Evolutionary conservation across 2,113 vertebrate genomes (phyloP).

Genomic region (Silurus asotus): DNA sequence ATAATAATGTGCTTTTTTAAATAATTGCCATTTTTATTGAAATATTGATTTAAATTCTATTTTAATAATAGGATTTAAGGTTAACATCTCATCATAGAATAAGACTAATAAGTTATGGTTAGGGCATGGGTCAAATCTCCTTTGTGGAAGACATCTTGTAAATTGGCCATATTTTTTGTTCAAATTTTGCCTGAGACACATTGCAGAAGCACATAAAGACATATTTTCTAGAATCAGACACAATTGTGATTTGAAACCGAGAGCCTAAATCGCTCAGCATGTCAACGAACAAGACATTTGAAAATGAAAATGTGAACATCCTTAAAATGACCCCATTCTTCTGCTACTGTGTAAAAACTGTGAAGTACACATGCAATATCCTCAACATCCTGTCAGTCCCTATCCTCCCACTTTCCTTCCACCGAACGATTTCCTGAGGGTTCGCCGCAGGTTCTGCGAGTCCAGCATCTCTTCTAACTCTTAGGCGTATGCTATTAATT

Average conservation of each 20-base stretch:
- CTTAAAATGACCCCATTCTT: background rate
- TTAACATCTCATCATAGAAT: too few species aligned
- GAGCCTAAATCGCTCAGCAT: background rate
- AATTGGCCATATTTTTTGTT: background rate
- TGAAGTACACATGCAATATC: conserved; percentile 12
- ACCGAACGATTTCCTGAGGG: conserved; percentile 12
- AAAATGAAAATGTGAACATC: background rate
- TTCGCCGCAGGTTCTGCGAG: conserved; percentile 6
- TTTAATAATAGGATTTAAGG: background rate
- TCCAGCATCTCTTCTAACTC: conserved; percentile 24
- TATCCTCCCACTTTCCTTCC: background rate
- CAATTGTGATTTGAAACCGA: background rate
- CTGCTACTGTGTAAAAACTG: background rate
- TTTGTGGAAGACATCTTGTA: background rate
- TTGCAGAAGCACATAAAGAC: background rate
- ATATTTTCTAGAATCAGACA: background rate
- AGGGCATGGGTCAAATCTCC: background rate
- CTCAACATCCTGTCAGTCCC: conserved; percentile 1
- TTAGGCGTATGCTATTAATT: conserved; percentile 32
- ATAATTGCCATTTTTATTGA: background rate
- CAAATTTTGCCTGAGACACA: background rate
- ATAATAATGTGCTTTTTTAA: background rate
- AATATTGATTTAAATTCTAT: background rate
- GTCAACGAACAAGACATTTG: background rate
- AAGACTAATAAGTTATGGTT: background rate